phyloP scores from a whole-genome alignment of 2,888 invertebrate genomes.

The Patella ulyssiponensis region DNA sequence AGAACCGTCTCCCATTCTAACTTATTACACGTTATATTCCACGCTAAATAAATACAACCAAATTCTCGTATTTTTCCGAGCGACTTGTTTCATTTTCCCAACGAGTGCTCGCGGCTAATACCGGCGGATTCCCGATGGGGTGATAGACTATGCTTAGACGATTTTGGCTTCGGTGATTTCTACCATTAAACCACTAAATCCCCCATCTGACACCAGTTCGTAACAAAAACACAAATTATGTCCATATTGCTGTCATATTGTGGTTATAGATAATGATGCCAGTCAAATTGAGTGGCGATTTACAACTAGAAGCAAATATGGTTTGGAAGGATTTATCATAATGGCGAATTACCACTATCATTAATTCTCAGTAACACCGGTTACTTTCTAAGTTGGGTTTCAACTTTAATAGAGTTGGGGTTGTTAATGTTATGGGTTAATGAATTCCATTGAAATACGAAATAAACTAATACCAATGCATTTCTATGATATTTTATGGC shows the following conservation, averaged over 20 bases:
- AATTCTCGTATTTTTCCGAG: conserved; percentile 7
- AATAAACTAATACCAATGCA: neutral
- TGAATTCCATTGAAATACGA: conserved; percentile 2
- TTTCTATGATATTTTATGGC: no score
- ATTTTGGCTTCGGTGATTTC: neutral
- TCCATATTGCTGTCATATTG: neutral
- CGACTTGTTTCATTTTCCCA: conserved; percentile 6
- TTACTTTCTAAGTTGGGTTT: neutral
- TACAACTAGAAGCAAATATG: neutral
- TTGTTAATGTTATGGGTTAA: conserved; percentile 4
- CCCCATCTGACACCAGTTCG: neutral
- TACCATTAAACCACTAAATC: neutral
- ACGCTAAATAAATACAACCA: neutral
- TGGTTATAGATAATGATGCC: neutral
- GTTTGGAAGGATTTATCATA: neutral
- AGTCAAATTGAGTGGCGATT: neutral
- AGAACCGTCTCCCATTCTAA: neutral
- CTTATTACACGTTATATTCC: neutral
- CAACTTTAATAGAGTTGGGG: conserved; percentile 2
- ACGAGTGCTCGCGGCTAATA: conserved; percentile 2
- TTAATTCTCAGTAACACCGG: neutral
- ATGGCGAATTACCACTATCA: conserved; percentile 7
- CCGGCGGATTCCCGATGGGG: neutral
- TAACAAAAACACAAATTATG: conserved; percentile 11
- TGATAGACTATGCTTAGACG: neutral